These are phyloP conservation scores for Scaptomyza tumidula DNA, from an alignment of 2,888 invertebrate species.

Conservation along the genomic window DNA sequence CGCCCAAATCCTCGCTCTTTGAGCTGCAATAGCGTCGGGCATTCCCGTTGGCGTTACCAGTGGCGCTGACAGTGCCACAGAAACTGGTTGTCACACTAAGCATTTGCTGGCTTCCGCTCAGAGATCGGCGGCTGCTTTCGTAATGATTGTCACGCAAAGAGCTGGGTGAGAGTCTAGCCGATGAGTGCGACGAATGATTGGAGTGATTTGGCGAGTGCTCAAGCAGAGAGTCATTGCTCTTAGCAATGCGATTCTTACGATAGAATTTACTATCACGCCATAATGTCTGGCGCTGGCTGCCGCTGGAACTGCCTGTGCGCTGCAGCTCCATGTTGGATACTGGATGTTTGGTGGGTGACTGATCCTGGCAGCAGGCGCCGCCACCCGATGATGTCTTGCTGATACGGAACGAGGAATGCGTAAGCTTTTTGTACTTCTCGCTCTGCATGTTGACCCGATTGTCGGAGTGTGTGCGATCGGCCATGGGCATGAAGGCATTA, in stretches of 20 bases:
- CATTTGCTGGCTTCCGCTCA: constrained; percentile 69
- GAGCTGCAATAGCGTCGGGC: constrained; percentile 81
- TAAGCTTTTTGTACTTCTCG: constrained; percentile 84
- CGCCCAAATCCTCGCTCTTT: constrained; percentile 82
- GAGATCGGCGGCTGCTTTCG: constrained; percentile 72
- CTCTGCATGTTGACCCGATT: constrained; percentile 83
- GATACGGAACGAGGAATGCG: constrained; percentile 84
- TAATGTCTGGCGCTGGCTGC: constrained; percentile 80
- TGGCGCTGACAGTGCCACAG: constrained; percentile 49
- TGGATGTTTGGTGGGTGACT: constrained; percentile 60
- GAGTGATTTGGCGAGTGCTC: constrained; percentile 81
- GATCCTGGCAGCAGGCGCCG: constrained; percentile 64
- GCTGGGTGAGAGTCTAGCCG: constrained; percentile 80
- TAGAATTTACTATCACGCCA: constrained; percentile 85
- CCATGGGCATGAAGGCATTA: constrained; percentile 84
- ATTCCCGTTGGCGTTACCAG: constrained; percentile 19
- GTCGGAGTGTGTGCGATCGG: constrained; percentile 83
- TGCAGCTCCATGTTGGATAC: constrained; percentile 70
- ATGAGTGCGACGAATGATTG: constrained; percentile 68
- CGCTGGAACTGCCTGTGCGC: constrained; percentile 70
- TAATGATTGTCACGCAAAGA: constrained; percentile 82
- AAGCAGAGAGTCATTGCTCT: constrained; percentile 84
- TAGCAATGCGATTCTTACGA: constrained; percentile 84
- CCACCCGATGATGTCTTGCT: constrained; percentile 78
- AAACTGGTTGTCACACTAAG: constrained; percentile 78